phyloP scores from a whole-genome alignment of 2,113 vertebrate genomes.

The Myotis yumanensis region DNA sequence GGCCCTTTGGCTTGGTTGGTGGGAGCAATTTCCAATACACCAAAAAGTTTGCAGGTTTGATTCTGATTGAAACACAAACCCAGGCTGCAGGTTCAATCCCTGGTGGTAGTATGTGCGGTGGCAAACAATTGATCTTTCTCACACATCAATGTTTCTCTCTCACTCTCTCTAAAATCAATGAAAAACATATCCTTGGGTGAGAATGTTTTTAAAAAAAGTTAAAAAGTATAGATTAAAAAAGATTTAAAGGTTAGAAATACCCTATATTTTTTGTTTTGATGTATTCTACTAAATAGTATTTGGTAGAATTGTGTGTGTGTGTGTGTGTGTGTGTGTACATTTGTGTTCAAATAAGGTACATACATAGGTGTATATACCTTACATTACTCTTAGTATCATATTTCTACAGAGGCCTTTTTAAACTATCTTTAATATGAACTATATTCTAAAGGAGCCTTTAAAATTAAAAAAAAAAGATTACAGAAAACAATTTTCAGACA shows the following conservation, averaged over 20 bases:
- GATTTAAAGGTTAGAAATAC: not conserved
- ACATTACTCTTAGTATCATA: not conserved
- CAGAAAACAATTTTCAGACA: slow-evolving; percentile 7
- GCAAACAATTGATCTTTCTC: not conserved
- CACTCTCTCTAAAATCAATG: not conserved
- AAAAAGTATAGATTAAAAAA: not conserved
- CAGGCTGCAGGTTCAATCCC: not conserved
- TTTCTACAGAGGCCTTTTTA: not conserved
- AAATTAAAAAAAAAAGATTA: not conserved
- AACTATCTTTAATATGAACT: not conserved
- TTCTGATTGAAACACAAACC: not conserved
- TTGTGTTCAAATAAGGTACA: not conserved
- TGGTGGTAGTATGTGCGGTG: not conserved
- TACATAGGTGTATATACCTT: not conserved
- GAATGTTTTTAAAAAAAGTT: not conserved
- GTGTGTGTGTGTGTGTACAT: not conserved
- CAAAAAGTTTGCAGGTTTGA: not conserved
- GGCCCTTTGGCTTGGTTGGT: not conserved
- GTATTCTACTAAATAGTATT: not conserved
- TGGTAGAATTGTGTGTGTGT: not conserved
- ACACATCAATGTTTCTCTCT: not conserved
- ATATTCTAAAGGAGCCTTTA: slow-evolving; percentile 30
- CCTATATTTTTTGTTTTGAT: not conserved
- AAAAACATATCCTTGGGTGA: not conserved
- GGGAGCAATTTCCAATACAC: not conserved